phyloP scores from a whole-genome alignment of 2,888 invertebrate species.

The Amphimallon solstitiale region DNA sequence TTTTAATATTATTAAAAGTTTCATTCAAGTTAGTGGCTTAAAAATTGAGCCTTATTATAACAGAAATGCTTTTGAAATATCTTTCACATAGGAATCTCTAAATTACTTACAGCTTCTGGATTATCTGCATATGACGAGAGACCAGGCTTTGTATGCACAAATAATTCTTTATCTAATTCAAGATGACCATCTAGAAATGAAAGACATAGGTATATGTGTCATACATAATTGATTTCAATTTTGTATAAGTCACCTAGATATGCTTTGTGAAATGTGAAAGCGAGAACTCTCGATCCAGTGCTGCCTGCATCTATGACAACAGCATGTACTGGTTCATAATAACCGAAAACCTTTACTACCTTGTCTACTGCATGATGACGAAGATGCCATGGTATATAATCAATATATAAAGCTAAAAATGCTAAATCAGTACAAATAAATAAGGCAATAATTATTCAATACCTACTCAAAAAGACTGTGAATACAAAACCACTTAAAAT shows the following conservation, averaged over 20 bases:
- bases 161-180: constrained; percentile 84
- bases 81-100: too few species aligned
- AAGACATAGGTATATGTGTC: background rate
- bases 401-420: constrained; percentile 67
- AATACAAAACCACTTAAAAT: constrained; percentile 59
- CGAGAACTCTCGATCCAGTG: constrained; percentile 87
- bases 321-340: constrained; percentile 78
- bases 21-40: too few species aligned
- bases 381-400: constrained; percentile 64
- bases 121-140: constrained; percentile 87
- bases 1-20: too few species aligned
- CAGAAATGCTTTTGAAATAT: too few species aligned
- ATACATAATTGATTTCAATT: background rate
- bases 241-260: constrained; percentile 68
- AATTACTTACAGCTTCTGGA: constrained; percentile 73
- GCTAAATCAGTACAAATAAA: constrained; percentile 1
- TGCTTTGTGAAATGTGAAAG: constrained; percentile 85
- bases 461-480: constrained; percentile 59
- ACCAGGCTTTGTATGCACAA: constrained; percentile 88
- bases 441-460: background rate
- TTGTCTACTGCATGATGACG: constrained; percentile 73
- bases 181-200: constrained; percentile 70
- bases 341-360: constrained; percentile 77
- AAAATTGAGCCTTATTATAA: too few species aligned
- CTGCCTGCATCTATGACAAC: constrained; percentile 95